These are phyloP conservation scores for Galago senegalensis DNA, from an alignment of 2,797 vertebrate genomes.

Conservation along the genomic window DNA sequence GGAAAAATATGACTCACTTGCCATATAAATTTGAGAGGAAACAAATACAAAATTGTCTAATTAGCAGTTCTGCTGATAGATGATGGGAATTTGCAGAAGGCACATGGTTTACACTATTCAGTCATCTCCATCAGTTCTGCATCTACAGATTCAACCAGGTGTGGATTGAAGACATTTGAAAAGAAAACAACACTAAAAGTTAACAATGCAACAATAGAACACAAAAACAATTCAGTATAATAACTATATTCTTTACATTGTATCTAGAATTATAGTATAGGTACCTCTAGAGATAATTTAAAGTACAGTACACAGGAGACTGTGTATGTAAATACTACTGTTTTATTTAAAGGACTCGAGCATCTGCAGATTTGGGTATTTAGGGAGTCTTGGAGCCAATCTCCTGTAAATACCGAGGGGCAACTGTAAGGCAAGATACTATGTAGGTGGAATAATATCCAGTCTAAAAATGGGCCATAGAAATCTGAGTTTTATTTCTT, in stretches of 20 bases:
- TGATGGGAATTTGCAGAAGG: background rate
- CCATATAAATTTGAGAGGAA: background rate
- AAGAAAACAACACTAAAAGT: background rate
- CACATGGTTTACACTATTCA: background rate
- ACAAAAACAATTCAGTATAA: background rate
- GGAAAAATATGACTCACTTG: constrained; percentile 5
- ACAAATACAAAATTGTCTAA: background rate
- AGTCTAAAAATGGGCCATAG: background rate
- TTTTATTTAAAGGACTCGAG: background rate
- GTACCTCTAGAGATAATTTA: background rate
- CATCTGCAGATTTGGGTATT: background rate
- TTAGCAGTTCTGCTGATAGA: background rate
- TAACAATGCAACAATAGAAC: background rate
- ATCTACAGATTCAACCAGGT: background rate
- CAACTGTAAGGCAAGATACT: background rate
- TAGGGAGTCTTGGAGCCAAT: background rate
- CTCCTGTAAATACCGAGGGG: background rate
- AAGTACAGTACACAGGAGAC: background rate
- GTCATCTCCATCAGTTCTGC: background rate
- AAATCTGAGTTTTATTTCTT: background rate
- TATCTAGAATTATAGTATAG: background rate
- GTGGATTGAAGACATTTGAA: background rate
- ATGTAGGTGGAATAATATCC: background rate
- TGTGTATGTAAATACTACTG: background rate
- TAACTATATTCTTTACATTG: background rate